Evolutionary conservation across 2,797 vertebrate species (phyloP).

Genomic region (Silurus lanzhouensis): DNA sequence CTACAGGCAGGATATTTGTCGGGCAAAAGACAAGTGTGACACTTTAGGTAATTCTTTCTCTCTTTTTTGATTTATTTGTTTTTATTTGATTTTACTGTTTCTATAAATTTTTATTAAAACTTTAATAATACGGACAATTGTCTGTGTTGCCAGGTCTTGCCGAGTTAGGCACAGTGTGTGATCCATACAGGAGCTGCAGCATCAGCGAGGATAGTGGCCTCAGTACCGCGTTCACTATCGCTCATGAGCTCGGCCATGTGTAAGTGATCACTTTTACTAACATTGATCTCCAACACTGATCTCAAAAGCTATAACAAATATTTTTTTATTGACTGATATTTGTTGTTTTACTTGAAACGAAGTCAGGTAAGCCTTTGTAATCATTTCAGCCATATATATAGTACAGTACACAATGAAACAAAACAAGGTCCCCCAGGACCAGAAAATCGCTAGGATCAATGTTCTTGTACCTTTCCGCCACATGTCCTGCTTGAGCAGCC

Average conservation of each 20-base stretch:
- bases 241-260: conserved; percentile 98
- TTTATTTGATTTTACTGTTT: not conserved
- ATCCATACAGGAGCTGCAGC: conserved; percentile 96
- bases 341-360: too few species aligned
- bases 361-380: too few species aligned
- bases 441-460: too few species aligned
- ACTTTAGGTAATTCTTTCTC: conserved; percentile 84
- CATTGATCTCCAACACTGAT: not conserved
- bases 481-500: too few species aligned
- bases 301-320: too few species aligned
- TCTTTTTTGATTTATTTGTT: not conserved
- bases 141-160: conserved; percentile 82
- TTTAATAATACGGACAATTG: not conserved
- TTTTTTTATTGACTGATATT: too few species aligned
- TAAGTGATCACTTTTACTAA: conserved; percentile 72
- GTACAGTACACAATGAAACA: too few species aligned
- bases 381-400: too few species aligned
- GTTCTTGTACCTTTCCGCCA: too few species aligned
- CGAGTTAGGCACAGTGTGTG: conserved; percentile 95
- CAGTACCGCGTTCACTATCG: conserved; percentile 97
- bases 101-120: not conserved
- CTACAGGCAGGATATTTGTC: conserved; percentile 95
- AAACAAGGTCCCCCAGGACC: too few species aligned
- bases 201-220: conserved; percentile 97
- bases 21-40: conserved; percentile 97